A percentile compares a stretch with the other conserved stretches of the same genome.
Conservation (phyloP, 1,140 invertebrate species). For the Telenomus remus region DNA sequence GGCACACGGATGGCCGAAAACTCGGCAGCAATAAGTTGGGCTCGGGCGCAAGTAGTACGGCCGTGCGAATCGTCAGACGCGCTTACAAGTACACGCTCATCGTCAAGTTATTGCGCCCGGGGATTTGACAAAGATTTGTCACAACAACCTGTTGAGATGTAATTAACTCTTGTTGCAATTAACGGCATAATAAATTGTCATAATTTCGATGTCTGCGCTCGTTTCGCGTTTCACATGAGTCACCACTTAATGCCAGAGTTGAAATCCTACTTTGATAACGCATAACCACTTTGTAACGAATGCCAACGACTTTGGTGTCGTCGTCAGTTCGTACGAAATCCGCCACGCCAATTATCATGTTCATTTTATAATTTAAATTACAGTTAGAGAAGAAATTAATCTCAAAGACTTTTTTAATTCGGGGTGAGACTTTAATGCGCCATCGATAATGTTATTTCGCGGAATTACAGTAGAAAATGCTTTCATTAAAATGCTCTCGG, state of each 20-base stretch:
- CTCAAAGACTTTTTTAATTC: background rate
- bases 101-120: slow-evolving; percentile 42
- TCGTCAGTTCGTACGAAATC: background rate
- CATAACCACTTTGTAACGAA: slow-evolving; percentile 13
- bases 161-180: slow-evolving; percentile 37
- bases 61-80: slow-evolving; percentile 50
- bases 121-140: slow-evolving; percentile 29
- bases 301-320: slow-evolving; percentile 4
- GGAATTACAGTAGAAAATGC: background rate
- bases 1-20: slow-evolving; percentile 9
- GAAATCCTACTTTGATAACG: slow-evolving; percentile 37
- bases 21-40: slow-evolving; percentile 3
- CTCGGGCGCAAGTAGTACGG: slow-evolving; percentile 48
- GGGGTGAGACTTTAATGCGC: background rate
- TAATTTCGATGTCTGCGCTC: slow-evolving; percentile 16
- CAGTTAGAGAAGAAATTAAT: slow-evolving; percentile 1
- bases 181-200: slow-evolving; percentile 31
- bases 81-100: slow-evolving; percentile 47
- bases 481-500: slow-evolving; percentile 9
- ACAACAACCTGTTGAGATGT: slow-evolving; percentile 60
- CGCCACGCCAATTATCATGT: background rate
- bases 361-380: too few relatives aligned
- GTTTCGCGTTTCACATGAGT: slow-evolving; percentile 14
- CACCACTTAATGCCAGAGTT: slow-evolving; percentile 12
- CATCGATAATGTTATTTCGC: slow-evolving; percentile 3